Evolutionary conservation across 1,140 invertebrate genomes (phyloP).

Genomic region (Orussus abietinus): DNA sequence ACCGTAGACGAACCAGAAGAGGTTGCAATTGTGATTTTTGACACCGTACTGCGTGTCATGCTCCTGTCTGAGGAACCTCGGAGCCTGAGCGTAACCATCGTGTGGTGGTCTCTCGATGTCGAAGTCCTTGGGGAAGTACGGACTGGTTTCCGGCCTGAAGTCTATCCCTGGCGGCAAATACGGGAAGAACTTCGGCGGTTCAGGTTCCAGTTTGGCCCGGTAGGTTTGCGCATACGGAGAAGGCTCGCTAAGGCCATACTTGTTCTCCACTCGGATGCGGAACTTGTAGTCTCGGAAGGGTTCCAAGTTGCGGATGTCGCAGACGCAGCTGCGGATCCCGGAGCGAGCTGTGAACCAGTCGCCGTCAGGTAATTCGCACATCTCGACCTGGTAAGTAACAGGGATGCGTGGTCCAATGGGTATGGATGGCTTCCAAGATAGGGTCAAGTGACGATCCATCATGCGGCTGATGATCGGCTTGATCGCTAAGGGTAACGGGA

Average conservation of each 20-base stretch:
- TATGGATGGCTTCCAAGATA: conserved; percentile 90
- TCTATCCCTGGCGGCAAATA: conserved; percentile 77
- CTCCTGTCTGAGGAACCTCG: conserved; percentile 79
- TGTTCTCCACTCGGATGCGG: conserved; percentile 90
- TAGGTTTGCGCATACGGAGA: conserved; percentile 82
- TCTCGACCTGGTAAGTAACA: conserved; percentile 92
- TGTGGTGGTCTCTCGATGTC: conserved; percentile 82
- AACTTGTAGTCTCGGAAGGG: conserved; percentile 90
- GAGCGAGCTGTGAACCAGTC: conserved; percentile 82
- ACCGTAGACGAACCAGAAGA: conserved; percentile 91
- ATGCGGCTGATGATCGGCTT: conserved; percentile 85
- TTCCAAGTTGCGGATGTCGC: conserved; percentile 78
- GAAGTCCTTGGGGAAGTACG: conserved; percentile 86
- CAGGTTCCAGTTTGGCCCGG: conserved; percentile 72
- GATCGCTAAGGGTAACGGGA: conserved; percentile 79
- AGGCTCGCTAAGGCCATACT: conserved; percentile 94
- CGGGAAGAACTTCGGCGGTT: conserved; percentile 73
- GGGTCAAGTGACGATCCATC: conserved; percentile 76
- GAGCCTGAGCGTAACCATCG: conserved; percentile 76
- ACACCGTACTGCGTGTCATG: conserved; percentile 83
- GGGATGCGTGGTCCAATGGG: conserved; percentile 74
- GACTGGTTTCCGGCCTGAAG: conserved; percentile 82
- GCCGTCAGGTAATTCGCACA: conserved; percentile 82
- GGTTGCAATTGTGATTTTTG: conserved; percentile 78
- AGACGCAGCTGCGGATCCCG: conserved; percentile 77